Evolutionary conservation across 2,113 vertebrate genomes (phyloP), one percentile per base, ranked within the genome.

Genomic region (Perognathus longimembris): DNA sequence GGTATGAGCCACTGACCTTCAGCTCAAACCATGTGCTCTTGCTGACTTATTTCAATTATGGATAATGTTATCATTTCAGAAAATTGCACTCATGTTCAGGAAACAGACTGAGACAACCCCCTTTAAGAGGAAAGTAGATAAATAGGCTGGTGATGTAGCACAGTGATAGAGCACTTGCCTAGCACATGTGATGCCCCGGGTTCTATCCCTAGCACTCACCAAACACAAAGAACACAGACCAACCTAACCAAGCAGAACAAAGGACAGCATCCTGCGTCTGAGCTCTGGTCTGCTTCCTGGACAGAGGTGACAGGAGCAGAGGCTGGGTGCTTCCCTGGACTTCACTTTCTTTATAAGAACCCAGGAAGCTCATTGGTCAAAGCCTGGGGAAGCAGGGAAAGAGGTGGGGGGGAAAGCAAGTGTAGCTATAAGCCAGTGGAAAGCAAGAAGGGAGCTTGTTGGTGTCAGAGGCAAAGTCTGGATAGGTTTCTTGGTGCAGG

Each of bases 401-500:
- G 75, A 50, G 38, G 30, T 10, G 18, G 5, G 24, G 24, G 28
- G 18, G 36, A 45, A 45, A 85, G 24, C 36, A 28, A 84, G 18
- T 21, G 10, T 30, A 24, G 45, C 28, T 28, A 11, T 4, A 69
- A 59, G 78, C 40, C 14, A 2, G 11, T 32, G 9, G 67, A 59
- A 32, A 63, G 14, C 24, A 32, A n/a, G 74, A n/a, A 20, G 3
- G 45, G 45, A 54, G 28, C 32, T 61, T 20, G 22, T 38, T 34
- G 69, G 36, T 26, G 36, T 32, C 73, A 54, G 18, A 80, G 79
- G 61, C 12, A 24, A 21, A 26, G 24, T 11, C 64, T 78, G 71
- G 85, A 21, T 1, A 5, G 61, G 9, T 17, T 20, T 18, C 40
- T 14, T 79, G 15, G 3, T 0, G 0, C 59, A n/a, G 50, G 67